These are phyloP conservation scores for Parnassius mnemosyne DNA, from an alignment of 2,888 invertebrate genomes.

Conservation along the genomic window DNA sequence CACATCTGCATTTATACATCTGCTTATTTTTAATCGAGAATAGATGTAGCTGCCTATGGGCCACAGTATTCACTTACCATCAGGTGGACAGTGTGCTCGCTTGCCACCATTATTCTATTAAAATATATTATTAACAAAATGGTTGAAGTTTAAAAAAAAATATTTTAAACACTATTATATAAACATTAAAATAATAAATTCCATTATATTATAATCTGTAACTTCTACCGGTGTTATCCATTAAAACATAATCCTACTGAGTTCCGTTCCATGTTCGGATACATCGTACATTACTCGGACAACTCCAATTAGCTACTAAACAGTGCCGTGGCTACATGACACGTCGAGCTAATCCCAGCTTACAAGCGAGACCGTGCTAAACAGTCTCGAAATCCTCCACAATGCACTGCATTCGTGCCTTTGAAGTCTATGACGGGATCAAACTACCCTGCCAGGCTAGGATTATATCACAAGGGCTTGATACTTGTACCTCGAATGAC, in stretches of 20 bases:
- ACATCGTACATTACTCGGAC: constrained; percentile 49
- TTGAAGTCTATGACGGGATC: constrained; percentile 74
- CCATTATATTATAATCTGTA: background rate
- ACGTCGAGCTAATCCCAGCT: constrained; percentile 63
- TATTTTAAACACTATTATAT: too few species aligned
- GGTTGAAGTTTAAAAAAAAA: too few species aligned
- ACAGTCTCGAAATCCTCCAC: constrained; percentile 59
- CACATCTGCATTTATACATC: too few species aligned
- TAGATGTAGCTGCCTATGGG: too few species aligned
- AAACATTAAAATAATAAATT: too few species aligned
- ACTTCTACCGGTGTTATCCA: background rate
- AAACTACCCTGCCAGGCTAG: constrained; percentile 49
- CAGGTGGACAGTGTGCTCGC: too few species aligned
- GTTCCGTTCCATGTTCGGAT: constrained; percentile 43
- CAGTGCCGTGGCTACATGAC: constrained; percentile 63
- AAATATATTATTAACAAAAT: too few species aligned
- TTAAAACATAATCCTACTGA: constrained; percentile 33
- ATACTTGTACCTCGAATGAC: constrained; percentile 26
- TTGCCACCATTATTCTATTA: too few species aligned
- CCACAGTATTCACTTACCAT: too few species aligned
- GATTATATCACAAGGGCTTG: constrained; percentile 39
- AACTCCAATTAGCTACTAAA: constrained; percentile 61
- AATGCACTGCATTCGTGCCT: constrained; percentile 68
- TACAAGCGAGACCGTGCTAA: constrained; percentile 61
- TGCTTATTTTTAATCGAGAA: too few species aligned